A percentile compares a stretch with the other conserved stretches of the same genome.
phyloP scores from a whole-genome alignment of 2,888 invertebrate species.

The Drosophila rubida region DNA sequence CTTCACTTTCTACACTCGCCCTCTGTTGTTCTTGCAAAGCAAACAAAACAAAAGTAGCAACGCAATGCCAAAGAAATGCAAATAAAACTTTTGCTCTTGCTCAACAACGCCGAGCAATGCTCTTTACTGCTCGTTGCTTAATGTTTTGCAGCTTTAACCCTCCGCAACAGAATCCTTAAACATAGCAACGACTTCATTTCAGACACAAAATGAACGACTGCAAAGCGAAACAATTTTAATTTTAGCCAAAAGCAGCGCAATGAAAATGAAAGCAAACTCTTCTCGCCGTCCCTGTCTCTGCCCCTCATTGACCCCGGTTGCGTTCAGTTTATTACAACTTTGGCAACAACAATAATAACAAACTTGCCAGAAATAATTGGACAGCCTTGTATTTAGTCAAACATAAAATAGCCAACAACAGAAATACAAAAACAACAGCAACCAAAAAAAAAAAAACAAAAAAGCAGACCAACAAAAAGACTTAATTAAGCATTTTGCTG shows the following conservation, averaged over 20 bases:
- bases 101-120: not conserved
- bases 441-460: not conserved
- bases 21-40: constrained; percentile 26
- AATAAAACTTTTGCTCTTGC: constrained; percentile 63
- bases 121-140: constrained; percentile 18
- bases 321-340: constrained; percentile 40
- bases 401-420: constrained; percentile 4
- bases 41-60: constrained; percentile 51
- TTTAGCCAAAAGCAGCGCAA: constrained; percentile 48
- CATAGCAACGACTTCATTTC: constrained; percentile 7
- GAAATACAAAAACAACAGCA: not conserved
- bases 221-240: constrained; percentile 51
- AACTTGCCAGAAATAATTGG: constrained; percentile 22
- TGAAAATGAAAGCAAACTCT: constrained; percentile 40
- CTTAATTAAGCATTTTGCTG: constrained; percentile 65
- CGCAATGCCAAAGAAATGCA: constrained; percentile 74
- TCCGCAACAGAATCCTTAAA: constrained; percentile 20
- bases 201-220: constrained; percentile 13
- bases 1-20: constrained; percentile 48
- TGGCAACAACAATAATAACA: constrained; percentile 16
- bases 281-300: not conserved
- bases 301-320: not conserved
- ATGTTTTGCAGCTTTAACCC: constrained; percentile 49
- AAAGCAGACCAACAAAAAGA: constrained; percentile 13
- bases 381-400: constrained; percentile 4